Evolutionary conservation across 2,888 invertebrate species (phyloP).

Genomic region (Mythimna ferrago): DNA sequence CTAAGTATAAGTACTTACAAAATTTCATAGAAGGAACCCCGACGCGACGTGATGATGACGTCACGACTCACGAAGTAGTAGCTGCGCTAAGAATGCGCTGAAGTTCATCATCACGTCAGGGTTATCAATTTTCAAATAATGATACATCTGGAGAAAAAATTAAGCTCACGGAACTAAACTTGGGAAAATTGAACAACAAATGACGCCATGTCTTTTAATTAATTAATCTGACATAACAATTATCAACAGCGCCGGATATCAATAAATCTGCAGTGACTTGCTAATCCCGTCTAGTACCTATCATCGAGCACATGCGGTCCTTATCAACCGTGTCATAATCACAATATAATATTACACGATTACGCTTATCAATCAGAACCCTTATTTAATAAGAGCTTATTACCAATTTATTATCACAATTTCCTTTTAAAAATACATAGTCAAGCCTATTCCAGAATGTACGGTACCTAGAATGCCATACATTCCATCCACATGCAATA

Average conservation of each 20-base stretch:
- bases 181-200: background rate
- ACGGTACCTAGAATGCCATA: no score
- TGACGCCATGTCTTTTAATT: slow-evolving; percentile 11
- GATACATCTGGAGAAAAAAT: background rate
- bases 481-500: no score
- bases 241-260: slow-evolving; percentile 10
- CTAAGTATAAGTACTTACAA: no score
- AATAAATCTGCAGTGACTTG: background rate
- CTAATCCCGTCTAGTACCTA: background rate
- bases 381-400: no score
- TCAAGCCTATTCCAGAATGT: no score
- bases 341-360: background rate
- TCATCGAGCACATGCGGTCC: background rate
- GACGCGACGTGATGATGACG: no score
- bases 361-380: background rate
- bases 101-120: no score
- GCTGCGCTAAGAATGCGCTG: no score
- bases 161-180: slow-evolving; percentile 14
- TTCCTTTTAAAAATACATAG: no score
- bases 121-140: background rate
- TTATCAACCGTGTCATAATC: background rate
- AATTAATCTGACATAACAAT: slow-evolving; percentile 16
- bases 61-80: no score
- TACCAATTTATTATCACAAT: no score
- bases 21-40: no score